These are phyloP conservation scores for Drepana falcataria DNA, from an alignment of 2,888 invertebrate species.

Conservation along the genomic window DNA sequence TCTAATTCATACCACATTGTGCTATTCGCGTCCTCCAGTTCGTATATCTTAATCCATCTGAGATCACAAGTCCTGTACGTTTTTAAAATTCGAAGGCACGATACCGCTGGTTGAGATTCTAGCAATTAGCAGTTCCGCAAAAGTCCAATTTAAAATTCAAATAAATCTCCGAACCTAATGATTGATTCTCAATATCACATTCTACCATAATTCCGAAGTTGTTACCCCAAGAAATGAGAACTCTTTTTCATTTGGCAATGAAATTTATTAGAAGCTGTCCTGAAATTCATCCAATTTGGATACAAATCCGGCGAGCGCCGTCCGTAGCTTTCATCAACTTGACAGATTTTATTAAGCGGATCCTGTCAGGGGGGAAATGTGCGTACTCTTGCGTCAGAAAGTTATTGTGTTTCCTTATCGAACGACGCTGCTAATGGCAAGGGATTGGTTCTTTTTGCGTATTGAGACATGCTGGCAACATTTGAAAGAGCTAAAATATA, in stretches of 20 bases:
- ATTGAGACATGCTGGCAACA: background rate
- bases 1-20: too few relatives aligned
- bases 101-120: too few relatives aligned
- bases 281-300: background rate
- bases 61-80: too few relatives aligned
- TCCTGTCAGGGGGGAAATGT: background rate
- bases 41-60: too few relatives aligned
- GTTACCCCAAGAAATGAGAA: background rate
- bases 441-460: background rate
- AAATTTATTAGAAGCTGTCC: background rate
- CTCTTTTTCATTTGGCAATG: background rate
- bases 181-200: background rate
- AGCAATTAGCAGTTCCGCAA: too few relatives aligned
- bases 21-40: too few relatives aligned
- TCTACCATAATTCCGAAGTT: background rate
- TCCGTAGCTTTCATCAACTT: background rate
- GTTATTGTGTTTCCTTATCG: background rate
- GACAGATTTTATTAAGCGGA: background rate
- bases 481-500: too few relatives aligned
- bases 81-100: too few relatives aligned
- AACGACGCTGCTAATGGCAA: background rate
- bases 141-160: background rate
- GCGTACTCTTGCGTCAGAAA: background rate
- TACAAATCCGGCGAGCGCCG: background rate
- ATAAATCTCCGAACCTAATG: background rate